Percentiles rank a stretch among this genome's conserved stretches.
Evolutionary conservation across 2,888 invertebrate genomes (phyloP).

Genomic region (Tipula confusa): DNA sequence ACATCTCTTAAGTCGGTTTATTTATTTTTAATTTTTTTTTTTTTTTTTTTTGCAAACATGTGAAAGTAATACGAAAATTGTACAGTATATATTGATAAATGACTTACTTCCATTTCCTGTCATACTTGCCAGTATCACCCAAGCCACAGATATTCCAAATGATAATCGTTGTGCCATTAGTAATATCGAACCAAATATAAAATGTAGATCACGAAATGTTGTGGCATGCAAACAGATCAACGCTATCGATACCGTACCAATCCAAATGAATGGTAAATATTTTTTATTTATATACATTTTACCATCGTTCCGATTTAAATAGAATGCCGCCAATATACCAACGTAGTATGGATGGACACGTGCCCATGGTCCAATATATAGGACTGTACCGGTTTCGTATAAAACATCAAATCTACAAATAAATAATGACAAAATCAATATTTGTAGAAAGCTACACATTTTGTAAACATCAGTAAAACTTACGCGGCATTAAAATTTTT

Average conservation of each 20-base stretch:
- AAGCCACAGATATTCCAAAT: conserved; percentile 55
- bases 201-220: conserved; percentile 48
- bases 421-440: background rate
- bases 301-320: conserved; percentile 44
- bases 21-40: background rate
- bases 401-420: conserved; percentile 43
- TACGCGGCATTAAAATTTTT: conserved; percentile 4
- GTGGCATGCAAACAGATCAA: conserved; percentile 47
- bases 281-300: conserved; percentile 37
- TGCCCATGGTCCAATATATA: conserved; percentile 54
- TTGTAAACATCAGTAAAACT: too few species aligned
- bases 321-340: conserved; percentile 52
- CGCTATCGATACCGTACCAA: conserved; percentile 43
- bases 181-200: conserved; percentile 51
- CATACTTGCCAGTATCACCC: conserved; percentile 56
- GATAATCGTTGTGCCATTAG: conserved; percentile 52
- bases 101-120: conserved; percentile 49
- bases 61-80: conserved; percentile 27
- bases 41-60: background rate
- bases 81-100: background rate
- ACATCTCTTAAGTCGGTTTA: background rate
- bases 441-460: too few species aligned
- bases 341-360: conserved; percentile 53
- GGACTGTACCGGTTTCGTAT: conserved; percentile 47
- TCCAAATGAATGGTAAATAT: conserved; percentile 40